A percentile compares a stretch with the other conserved stretches of the same genome.
phyloP scores from a whole-genome alignment of 2,113 vertebrate genomes.

The Microtus ochrogaster region DNA sequence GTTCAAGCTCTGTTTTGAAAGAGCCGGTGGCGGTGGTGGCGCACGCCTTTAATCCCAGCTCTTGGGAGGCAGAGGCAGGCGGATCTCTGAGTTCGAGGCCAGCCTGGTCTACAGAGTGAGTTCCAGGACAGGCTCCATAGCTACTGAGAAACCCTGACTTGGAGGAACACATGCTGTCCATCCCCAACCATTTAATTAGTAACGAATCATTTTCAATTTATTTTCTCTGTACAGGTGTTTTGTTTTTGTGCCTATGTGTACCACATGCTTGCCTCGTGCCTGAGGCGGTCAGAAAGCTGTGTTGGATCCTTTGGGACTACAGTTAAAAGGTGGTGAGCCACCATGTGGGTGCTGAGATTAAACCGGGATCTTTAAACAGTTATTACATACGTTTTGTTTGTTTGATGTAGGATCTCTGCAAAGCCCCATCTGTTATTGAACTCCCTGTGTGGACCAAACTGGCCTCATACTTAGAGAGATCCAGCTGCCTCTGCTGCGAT shows the following conservation, averaged over 20 bases:
- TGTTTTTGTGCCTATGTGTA: neutral
- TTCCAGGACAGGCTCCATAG: no score
- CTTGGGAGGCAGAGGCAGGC: no score
- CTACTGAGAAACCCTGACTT: no score
- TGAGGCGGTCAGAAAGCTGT: neutral
- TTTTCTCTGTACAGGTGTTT: neutral
- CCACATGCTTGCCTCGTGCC: no score
- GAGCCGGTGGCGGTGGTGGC: neutral
- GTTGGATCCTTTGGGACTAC: neutral
- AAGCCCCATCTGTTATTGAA: neutral
- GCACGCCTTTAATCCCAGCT: no score
- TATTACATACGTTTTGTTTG: no score
- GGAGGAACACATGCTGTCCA: neutral
- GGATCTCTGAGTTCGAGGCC: no score
- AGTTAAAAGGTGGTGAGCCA: neutral
- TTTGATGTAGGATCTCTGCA: neutral
- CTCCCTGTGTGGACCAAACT: neutral
- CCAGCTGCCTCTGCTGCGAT: neutral
- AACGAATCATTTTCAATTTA: neutral
- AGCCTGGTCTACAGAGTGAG: no score
- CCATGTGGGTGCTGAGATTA: no score
- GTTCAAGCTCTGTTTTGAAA: neutral
- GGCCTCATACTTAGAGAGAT: neutral
- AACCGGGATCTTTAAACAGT: neutral
- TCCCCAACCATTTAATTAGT: neutral